Conservation (phyloP, 2,797 vertebrate species). For the Moxostoma hubbsi region DNA sequence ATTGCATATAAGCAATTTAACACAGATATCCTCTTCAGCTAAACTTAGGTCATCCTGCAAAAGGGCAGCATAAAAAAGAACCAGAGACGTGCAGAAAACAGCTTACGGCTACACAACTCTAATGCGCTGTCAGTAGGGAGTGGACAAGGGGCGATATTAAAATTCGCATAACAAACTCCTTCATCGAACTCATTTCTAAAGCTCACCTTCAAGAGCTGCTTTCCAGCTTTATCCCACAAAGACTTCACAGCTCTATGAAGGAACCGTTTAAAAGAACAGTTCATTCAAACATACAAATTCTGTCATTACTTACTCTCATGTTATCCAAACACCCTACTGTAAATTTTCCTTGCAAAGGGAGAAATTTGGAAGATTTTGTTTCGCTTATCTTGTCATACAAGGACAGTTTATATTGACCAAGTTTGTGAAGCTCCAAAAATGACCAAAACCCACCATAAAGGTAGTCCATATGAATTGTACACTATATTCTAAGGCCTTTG, state of each 20-base stretch:
- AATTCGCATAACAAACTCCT: slow-evolving; percentile 34
- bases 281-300: not conserved
- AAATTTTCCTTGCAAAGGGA: too few relatives aligned
- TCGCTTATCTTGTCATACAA: too few relatives aligned
- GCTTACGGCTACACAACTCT: slow-evolving; percentile 24
- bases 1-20: slow-evolving; percentile 33
- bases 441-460: too few relatives aligned
- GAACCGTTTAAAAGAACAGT: slow-evolving; percentile 20
- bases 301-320: too few relatives aligned
- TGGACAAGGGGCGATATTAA: slow-evolving; percentile 31
- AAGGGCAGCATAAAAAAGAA: slow-evolving; percentile 33
- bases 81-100: slow-evolving; percentile 20
- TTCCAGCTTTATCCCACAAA: slow-evolving; percentile 34
- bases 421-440: too few relatives aligned
- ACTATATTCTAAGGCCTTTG: too few relatives aligned
- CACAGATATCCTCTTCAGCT: slow-evolving; percentile 29
- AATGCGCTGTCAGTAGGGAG: slow-evolving; percentile 22
- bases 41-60: slow-evolving; percentile 39
- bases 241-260: slow-evolving; percentile 2
- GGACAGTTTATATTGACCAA: too few relatives aligned
- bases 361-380: too few relatives aligned
- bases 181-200: slow-evolving; percentile 43
- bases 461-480: too few relatives aligned
- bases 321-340: too few relatives aligned
- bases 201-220: slow-evolving; percentile 39